Percentiles rank a stretch among this genome's conserved stretches.
Evolutionary conservation across 2,113 vertebrate species (phyloP).

Genomic region (Chitala chitala): DNA sequence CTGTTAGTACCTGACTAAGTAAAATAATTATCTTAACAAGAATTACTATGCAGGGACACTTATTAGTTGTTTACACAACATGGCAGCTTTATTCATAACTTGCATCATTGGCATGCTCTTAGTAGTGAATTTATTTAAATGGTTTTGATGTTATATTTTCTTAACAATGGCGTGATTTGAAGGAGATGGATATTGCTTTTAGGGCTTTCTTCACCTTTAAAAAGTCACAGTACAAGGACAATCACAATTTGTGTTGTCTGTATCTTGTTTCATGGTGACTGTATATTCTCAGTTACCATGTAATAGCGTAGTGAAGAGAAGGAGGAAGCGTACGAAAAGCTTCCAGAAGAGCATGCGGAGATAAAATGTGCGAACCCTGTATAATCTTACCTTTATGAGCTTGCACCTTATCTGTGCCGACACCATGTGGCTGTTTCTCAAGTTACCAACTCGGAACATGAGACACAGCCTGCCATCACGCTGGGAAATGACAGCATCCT

Average conservation of each 20-base stretch:
- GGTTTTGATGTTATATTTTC: too few relatives aligned
- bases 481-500: slow-evolving; percentile 73
- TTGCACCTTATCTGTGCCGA: slow-evolving; percentile 87
- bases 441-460: slow-evolving; percentile 85
- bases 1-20: background rate
- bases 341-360: background rate
- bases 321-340: background rate
- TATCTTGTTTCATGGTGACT: too few relatives aligned
- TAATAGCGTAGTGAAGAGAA: background rate
- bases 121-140: too few relatives aligned
- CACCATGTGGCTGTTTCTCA: slow-evolving; percentile 88
- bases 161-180: too few relatives aligned
- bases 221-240: too few relatives aligned
- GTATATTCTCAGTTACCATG: too few relatives aligned
- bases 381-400: slow-evolving; percentile 75
- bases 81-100: background rate
- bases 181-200: too few relatives aligned
- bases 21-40: background rate
- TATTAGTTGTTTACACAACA: background rate
- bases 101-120: too few relatives aligned
- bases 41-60: background rate
- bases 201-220: too few relatives aligned
- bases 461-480: slow-evolving; percentile 79
- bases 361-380: background rate
- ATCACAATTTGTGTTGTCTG: too few relatives aligned